Evolutionary conservation across 2,797 vertebrate genomes (phyloP), one percentile per base, ranked within the genome.

Genomic region (Pogoniulus pusillus): DNA sequence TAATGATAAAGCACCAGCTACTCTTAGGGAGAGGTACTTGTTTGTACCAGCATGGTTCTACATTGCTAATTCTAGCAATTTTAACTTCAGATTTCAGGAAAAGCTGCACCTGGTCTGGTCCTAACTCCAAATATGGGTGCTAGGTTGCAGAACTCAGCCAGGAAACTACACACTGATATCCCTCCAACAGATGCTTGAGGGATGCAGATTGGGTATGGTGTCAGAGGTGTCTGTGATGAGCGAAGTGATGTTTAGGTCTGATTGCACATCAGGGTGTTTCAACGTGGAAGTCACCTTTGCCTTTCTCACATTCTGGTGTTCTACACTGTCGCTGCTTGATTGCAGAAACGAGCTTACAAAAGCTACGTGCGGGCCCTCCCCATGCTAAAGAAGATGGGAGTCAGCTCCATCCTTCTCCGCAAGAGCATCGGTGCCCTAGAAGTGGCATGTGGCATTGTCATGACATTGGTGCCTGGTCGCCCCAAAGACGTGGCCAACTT

Each of bases 401-500:
- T 99, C 95, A 99, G 98, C 94, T 99, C 99, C 11, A 98, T 99
- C 85, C 97, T 99, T 57, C 98, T 99, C 27, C 98, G 99, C 83
- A 99, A 99, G 97, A 98, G 98, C 94, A 99, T 99, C 2, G 99
- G 99, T 41, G 98, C 98, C 41, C 97, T 99, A 55, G 99, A 99
- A 95, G 98, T 99, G 95, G 98, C 97, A 27, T 99, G 99, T 7
- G 99, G 99, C 23, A 98, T 99, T 59, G 98, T 99, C 89, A 98
- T 99, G 96, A 99, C 98, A 43, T 97, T 99, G 30, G 98, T 99
- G 27, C 99, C 99, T 0, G 99, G 99, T 18, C 97, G 98, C 93
- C 98, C 99, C 41, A 99, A 99, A 96, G 99, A 99, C 2, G 98
- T 99, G 88, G 99, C 99, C 93, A 99, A 99, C 97, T 99, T 99